These are phyloP conservation scores for Oscheius sp. DNA, from an alignment of 2,888 invertebrate species.

Conservation along the genomic window DNA sequence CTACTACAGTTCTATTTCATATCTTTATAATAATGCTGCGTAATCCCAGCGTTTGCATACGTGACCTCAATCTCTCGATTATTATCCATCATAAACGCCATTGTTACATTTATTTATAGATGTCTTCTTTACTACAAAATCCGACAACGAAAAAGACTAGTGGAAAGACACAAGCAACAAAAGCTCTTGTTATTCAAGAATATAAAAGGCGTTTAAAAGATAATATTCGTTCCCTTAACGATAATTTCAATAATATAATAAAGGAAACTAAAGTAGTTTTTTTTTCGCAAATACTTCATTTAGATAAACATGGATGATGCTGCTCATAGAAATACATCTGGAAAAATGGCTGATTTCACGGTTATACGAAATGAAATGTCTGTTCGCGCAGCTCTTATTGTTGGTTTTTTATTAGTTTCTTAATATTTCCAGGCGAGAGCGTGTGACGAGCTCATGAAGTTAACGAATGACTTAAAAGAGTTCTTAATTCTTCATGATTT, in stretches of 20 bases:
- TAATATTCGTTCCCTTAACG: constrained; percentile 94
- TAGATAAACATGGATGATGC: constrained; percentile 56
- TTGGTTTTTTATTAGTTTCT: constrained; percentile 25
- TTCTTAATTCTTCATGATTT: constrained; percentile 97
- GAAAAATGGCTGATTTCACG: constrained; percentile 61
- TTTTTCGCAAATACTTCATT: too few species aligned
- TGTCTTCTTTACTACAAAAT: constrained; percentile 1
- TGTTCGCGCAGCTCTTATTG: constrained; percentile 63
- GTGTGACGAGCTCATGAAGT: constrained; percentile 93
- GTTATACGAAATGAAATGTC: constrained; percentile 58
- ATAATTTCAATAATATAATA: constrained; percentile 88
- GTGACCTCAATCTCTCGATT: too few species aligned
- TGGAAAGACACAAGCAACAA: constrained; percentile 73
- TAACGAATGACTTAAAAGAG: constrained; percentile 96
- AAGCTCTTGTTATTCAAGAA: constrained; percentile 91
- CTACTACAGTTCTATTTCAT: too few species aligned
- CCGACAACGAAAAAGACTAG: constrained; percentile 33
- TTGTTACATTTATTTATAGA: neutral
- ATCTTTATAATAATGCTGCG: too few species aligned
- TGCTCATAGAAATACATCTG: constrained; percentile 51
- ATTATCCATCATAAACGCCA: too few species aligned
- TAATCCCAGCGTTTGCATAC: too few species aligned
- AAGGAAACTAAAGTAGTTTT: constrained; percentile 65
- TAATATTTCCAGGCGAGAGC: constrained; percentile 79
- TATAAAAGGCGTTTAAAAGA: constrained; percentile 93